phyloP scores from a whole-genome alignment of 2,888 invertebrate genomes.

The Lasius platythorax region DNA sequence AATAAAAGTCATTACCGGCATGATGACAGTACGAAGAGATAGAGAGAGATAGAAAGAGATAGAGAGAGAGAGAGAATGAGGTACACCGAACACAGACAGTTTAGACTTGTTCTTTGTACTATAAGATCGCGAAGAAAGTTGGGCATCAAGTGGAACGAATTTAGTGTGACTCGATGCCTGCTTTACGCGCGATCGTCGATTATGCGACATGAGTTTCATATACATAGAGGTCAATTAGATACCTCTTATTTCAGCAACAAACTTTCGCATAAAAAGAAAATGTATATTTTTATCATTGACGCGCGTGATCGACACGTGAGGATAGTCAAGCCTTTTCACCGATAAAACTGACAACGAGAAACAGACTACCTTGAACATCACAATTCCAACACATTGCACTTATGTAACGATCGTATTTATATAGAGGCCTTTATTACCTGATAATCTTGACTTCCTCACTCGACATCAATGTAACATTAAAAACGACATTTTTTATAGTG shows the following conservation, averaged over 20 bases:
- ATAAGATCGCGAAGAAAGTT: slow-evolving; percentile 66
- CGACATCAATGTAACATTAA: slow-evolving; percentile 66
- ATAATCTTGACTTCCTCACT: slow-evolving; percentile 51
- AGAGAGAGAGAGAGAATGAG: slow-evolving; percentile 12
- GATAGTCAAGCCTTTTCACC: slow-evolving; percentile 27
- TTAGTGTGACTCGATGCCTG: slow-evolving; percentile 15
- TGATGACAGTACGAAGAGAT: slow-evolving; percentile 3
- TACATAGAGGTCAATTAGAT: slow-evolving; percentile 32
- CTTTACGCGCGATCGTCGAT: slow-evolving; percentile 20
- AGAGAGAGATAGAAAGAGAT: slow-evolving; percentile 13
- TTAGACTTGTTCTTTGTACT: slow-evolving; percentile 74
- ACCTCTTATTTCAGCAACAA: slow-evolving; percentile 34
- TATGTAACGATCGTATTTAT: slow-evolving; percentile 5
- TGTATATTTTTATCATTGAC: slow-evolving; percentile 56
- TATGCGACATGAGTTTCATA: slow-evolving; percentile 40
- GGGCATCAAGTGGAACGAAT: slow-evolving; percentile 38
- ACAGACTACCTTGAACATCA: slow-evolving; percentile 31
- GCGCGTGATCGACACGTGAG: slow-evolving; percentile 43
- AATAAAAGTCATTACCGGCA: slow-evolving; percentile 6
- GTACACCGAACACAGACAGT: slow-evolving; percentile 73
- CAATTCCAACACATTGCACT: slow-evolving; percentile 19
- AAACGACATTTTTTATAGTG: slow-evolving; percentile 70
- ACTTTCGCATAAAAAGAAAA: slow-evolving; percentile 63
- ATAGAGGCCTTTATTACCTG: slow-evolving; percentile 30
- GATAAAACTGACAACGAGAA: slow-evolving; percentile 30